phyloP scores from a whole-genome alignment of 2,888 invertebrate genomes.

The Heteromyza rotundicornis region DNA sequence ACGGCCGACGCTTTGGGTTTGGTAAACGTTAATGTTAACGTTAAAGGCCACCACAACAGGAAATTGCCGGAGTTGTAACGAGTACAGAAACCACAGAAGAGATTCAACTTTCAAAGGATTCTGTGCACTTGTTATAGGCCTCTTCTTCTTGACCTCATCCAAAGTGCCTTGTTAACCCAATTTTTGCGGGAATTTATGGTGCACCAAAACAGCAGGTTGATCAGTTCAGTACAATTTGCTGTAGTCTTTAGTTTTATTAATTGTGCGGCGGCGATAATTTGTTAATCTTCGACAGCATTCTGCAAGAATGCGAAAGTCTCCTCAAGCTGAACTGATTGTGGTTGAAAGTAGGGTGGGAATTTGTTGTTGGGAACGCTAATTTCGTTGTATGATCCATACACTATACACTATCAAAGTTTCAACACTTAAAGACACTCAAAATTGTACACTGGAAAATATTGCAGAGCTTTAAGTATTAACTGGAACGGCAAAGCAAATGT shows the following conservation, averaged over 20 bases:
- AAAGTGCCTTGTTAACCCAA: conserved; percentile 4
- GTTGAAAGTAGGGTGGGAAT: conserved; percentile 44
- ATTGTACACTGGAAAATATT: neutral
- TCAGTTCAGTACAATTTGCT: neutral
- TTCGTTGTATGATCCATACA: too few relatives aligned
- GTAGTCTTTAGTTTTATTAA: neutral
- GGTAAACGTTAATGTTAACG: too few relatives aligned
- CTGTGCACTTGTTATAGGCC: too few relatives aligned
- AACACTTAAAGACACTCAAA: neutral
- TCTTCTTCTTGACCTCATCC: neutral
- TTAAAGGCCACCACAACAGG: too few relatives aligned
- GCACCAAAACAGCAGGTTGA: too few relatives aligned
- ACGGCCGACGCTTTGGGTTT: neutral
- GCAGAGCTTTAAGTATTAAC: neutral
- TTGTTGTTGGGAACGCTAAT: neutral
- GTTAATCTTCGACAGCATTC: conserved; percentile 35
- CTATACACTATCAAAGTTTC: neutral
- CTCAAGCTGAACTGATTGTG: neutral
- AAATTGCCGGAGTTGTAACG: too few relatives aligned
- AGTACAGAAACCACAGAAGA: neutral
- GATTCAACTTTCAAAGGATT: too few relatives aligned
- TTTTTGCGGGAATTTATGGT: too few relatives aligned
- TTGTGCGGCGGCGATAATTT: conserved; percentile 42
- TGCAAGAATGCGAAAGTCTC: neutral
- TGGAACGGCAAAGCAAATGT: too few relatives aligned